Evolutionary conservation across 2,797 vertebrate genomes (phyloP).

Genomic region (Eutrigla gurnardus): DNA sequence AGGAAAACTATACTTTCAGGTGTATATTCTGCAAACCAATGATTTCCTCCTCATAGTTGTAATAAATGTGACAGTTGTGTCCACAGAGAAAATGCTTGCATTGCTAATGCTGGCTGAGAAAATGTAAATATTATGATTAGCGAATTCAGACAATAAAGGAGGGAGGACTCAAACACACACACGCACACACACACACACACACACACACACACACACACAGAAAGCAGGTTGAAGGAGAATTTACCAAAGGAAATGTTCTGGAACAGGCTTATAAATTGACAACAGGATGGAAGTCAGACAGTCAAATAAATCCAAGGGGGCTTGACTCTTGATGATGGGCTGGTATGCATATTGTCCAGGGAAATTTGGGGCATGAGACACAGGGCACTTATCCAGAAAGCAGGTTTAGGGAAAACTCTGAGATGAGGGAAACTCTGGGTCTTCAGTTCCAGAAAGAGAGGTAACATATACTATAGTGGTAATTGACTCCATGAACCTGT

Average conservation of each 20-base stretch:
- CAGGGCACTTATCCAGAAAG: neutral
- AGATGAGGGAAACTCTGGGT: too few relatives aligned
- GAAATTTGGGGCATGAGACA: neutral
- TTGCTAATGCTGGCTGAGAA: conserved; percentile 1
- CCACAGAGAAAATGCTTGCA: neutral
- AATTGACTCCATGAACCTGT: too few relatives aligned
- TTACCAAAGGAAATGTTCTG: neutral
- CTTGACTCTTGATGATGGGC: neutral
- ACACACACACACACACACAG: too few relatives aligned
- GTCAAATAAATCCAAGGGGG: neutral
- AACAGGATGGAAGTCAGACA: neutral
- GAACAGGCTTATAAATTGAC: neutral
- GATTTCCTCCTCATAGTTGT: neutral
- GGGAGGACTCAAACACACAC: neutral
- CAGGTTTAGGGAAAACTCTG: too few relatives aligned
- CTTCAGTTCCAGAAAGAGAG: too few relatives aligned
- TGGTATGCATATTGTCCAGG: neutral
- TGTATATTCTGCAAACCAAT: neutral
- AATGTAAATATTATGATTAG: neutral
- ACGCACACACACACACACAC: too few relatives aligned
- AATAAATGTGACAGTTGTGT: conserved; percentile 1
- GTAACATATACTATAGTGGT: too few relatives aligned
- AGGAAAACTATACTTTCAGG: neutral
- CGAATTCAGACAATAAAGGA: too few relatives aligned
- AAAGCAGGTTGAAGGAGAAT: too few relatives aligned